These are phyloP conservation scores for Macrostomum lignano DNA, from an alignment of 1,140 invertebrate species.

Conservation along the genomic window DNA sequence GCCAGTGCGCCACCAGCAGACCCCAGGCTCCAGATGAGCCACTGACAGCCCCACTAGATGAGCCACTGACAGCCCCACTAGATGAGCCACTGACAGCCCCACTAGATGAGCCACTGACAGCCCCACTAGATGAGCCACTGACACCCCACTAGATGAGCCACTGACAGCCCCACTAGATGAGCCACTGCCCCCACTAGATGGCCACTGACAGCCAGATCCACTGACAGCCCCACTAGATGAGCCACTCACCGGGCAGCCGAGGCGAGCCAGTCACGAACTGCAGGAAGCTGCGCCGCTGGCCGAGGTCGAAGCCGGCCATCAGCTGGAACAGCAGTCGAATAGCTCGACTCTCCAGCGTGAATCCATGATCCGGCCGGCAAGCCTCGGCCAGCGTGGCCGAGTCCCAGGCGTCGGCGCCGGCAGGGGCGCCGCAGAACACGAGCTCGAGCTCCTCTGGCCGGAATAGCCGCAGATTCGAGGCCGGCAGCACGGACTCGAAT, in stretches of 20 bases:
- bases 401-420: constrained; percentile 41
- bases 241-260: constrained; percentile 70
- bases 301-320: constrained; percentile 50
- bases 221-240: too few species aligned
- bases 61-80: too few species aligned
- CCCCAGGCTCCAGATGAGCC: too few species aligned
- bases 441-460: constrained; percentile 85
- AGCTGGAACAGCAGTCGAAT: constrained; percentile 79
- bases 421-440: constrained; percentile 54
- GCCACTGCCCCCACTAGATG: too few species aligned
- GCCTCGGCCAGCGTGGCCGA: constrained; percentile 15
- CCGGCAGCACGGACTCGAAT: constrained; percentile 74
- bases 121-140: too few species aligned
- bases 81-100: too few species aligned
- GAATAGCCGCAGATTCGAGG: constrained; percentile 42
- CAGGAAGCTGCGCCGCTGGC: constrained; percentile 73
- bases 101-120: too few species aligned
- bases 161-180: too few species aligned
- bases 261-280: constrained; percentile 95
- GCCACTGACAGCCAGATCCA: too few species aligned
- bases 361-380: constrained; percentile 30
- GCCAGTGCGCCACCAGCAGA: constrained; percentile 54
- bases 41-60: too few species aligned
- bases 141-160: too few species aligned
- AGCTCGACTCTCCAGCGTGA: constrained; percentile 66